These are phyloP conservation scores for Zapornia atra DNA, from an alignment of 2,113 vertebrate species.

Conservation along the genomic window DNA sequence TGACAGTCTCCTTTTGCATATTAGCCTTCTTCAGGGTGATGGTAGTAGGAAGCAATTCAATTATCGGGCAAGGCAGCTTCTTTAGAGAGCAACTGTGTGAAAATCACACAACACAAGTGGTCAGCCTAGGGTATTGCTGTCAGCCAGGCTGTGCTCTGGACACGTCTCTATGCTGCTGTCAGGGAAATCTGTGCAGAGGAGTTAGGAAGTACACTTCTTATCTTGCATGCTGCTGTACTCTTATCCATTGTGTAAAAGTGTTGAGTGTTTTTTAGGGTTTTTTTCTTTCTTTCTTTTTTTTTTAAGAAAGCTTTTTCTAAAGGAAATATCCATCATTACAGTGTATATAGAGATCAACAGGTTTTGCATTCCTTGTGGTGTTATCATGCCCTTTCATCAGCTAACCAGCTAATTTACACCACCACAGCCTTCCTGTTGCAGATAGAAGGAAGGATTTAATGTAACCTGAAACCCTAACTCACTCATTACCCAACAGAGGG, in stretches of 20 bases:
- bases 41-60: neutral
- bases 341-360: neutral
- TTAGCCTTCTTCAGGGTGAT: neutral
- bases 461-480: conserved; percentile 32
- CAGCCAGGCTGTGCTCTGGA: neutral
- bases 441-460: conserved; percentile 46
- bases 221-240: neutral
- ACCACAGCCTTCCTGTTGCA: conserved; percentile 33
- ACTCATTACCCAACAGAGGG: neutral
- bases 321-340: conserved; percentile 17
- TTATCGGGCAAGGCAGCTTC: neutral
- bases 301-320: neutral
- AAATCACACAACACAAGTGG: neutral
- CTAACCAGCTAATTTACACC: conserved; percentile 60
- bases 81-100: neutral
- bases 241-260: neutral
- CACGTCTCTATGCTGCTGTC: neutral
- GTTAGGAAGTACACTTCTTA: neutral
- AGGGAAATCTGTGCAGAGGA: neutral
- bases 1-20: neutral
- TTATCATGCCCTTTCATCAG: conserved; percentile 51
- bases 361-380: conserved; percentile 26
- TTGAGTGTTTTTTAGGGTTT: neutral
- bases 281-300: neutral
- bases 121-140: neutral